These are phyloP conservation scores for Clangula hyemalis DNA, from an alignment of 2,797 vertebrate genomes.

Conservation along the genomic window DNA sequence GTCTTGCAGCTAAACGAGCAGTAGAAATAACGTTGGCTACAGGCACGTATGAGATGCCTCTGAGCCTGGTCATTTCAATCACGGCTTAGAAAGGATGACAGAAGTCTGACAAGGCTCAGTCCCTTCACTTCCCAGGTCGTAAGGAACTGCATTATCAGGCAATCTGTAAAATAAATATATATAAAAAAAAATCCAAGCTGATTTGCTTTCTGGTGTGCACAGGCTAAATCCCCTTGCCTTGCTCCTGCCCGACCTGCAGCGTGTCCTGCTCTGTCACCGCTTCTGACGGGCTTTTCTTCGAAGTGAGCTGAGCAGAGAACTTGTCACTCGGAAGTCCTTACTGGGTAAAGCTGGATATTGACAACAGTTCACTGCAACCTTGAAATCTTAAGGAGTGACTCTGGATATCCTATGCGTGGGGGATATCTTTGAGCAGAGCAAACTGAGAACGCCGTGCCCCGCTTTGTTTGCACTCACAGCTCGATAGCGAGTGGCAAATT, in stretches of 20 bases:
- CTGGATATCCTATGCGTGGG: neutral
- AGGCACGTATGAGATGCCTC: neutral
- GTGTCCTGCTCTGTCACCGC: neutral
- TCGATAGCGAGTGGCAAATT: neutral
- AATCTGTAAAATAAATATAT: neutral
- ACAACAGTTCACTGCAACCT: neutral
- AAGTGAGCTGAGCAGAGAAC: neutral
- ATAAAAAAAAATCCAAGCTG: neutral
- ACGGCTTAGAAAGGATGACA: neutral
- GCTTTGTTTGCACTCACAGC: neutral
- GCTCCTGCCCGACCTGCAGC: neutral
- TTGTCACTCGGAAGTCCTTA: neutral
- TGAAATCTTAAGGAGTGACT: neutral
- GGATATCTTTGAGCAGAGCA: neutral
- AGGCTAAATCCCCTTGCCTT: neutral
- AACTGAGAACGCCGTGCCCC: neutral
- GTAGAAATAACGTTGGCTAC: neutral
- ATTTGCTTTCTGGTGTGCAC: neutral
- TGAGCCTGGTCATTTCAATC: neutral
- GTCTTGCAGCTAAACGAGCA: neutral
- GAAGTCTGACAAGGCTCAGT: neutral
- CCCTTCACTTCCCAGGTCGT: neutral
- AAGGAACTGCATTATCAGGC: neutral
- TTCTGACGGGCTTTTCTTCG: neutral
- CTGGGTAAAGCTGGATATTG: neutral